Conservation (phyloP, 1,140 invertebrate genomes). For the Halyomorpha halys region DNA sequence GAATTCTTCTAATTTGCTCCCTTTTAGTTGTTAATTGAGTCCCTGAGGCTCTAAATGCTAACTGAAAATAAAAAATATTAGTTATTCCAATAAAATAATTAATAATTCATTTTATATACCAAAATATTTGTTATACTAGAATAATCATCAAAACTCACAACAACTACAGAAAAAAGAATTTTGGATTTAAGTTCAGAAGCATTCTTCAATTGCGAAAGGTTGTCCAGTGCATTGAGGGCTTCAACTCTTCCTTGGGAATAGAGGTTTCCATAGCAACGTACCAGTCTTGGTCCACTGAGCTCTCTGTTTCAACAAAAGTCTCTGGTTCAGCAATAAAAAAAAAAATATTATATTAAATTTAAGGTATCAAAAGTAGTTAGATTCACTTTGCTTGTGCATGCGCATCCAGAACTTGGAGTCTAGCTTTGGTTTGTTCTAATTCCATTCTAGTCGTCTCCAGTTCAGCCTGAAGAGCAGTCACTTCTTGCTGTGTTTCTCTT, state of each 20-base stretch:
- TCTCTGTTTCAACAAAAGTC: slow-evolving; percentile 36
- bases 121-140: background rate
- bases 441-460: slow-evolving; percentile 41
- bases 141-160: slow-evolving; percentile 57
- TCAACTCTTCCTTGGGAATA: slow-evolving; percentile 76
- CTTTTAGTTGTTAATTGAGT: slow-evolving; percentile 42
- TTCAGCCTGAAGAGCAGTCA: slow-evolving; percentile 37
- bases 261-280: slow-evolving; percentile 69
- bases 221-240: slow-evolving; percentile 71
- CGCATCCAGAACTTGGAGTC: slow-evolving; percentile 36
- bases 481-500: slow-evolving; percentile 28
- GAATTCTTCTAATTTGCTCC: slow-evolving; percentile 40
- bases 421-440: slow-evolving; percentile 40
- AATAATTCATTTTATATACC: no score
- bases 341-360: background rate
- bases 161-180: slow-evolving; percentile 87
- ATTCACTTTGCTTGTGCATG: slow-evolving; percentile 28
- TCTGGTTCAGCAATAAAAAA: background rate
- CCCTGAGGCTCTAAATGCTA: slow-evolving; percentile 48
- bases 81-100: background rate
- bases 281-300: slow-evolving; percentile 41
- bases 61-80: slow-evolving; percentile 35
- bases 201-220: slow-evolving; percentile 61
- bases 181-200: slow-evolving; percentile 83
- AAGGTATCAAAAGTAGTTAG: background rate